Evolutionary conservation across 2,113 vertebrate genomes (phyloP), one percentile per base, ranked within the genome.

Genomic region (Australoheros scitulus): DNA sequence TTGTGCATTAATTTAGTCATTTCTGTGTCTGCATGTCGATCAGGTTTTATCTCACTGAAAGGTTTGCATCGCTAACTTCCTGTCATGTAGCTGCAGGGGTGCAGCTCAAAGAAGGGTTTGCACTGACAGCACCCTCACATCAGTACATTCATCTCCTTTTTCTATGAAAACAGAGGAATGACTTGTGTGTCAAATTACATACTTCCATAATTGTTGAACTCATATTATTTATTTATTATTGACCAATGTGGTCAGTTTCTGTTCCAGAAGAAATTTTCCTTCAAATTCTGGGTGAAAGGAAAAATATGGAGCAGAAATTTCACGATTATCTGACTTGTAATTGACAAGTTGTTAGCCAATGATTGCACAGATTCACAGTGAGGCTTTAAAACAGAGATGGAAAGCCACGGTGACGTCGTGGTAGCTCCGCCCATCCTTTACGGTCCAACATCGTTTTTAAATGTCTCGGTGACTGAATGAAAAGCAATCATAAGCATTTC

Each of bases 21-120:
- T 32, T 1, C 65, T 52, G 24, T 3, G 26, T 52, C 17, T 0
- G 65, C 4, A 52, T 11, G 17, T 11, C 3, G 0, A 68, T 70
- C 14, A 7, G 6, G 2, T 18, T 29, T 29, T 17, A 7, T 20
- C 43, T 2, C 24, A 13, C 9, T 52, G 22, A 70, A 20, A 70
- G 41, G 41, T 56, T 10, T 56, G 20, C 20, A 56, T 56, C 20
- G 3, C 18, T 50, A 6, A 2, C 43, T 70, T 70, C 14, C 64
- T 29, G 15, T 70, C 65, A 20, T 50, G 65, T 29, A 20, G 43
- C 0, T 50, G 11, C 26, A 70, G 24, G 9, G 43, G 43, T 3
- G 24, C 29, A 43, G 17, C 43, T 70, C 18, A 32, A 47, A 47
- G 14, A 72, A 52, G 65, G 43, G 65, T 6, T 20, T 20, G 24